Percentiles rank a stretch among this genome's conserved stretches.
Conservation (phyloP, 2,888 invertebrate genomes). For the Eulithis testata region DNA sequence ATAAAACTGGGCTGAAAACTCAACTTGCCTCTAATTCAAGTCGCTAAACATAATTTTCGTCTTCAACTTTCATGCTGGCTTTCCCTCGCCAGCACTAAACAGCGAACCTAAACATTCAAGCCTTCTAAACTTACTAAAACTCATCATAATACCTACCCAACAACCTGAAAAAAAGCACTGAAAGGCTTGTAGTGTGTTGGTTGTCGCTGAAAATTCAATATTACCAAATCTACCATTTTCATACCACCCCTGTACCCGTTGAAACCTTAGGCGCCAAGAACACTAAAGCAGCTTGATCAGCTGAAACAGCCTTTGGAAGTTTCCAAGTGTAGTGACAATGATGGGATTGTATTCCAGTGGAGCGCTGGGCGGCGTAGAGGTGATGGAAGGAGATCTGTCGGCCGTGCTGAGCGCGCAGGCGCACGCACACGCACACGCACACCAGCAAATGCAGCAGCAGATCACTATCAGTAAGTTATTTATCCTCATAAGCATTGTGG, state of each 20-base stretch:
- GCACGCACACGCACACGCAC: slow-evolving; percentile 64
- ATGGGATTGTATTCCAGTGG: slow-evolving; percentile 84
- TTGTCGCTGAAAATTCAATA: no score
- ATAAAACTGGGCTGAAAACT: neutral
- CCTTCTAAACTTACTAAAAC: no score
- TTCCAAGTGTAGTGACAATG: slow-evolving; percentile 58
- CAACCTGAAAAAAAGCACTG: no score
- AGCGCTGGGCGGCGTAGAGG: slow-evolving; percentile 81
- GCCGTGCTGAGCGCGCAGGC: slow-evolving; percentile 79
- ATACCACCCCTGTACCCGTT: no score
- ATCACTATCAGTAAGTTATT: slow-evolving; percentile 31
- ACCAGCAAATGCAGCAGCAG: slow-evolving; percentile 42
- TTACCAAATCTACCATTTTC: no score
- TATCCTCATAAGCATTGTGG: no score
- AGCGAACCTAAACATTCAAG: neutral
- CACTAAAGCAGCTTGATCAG: no score
- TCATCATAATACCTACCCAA: no score
- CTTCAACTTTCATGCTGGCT: neutral
- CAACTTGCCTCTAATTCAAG: neutral
- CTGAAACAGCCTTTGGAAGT: no score
- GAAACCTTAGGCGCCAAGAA: no score
- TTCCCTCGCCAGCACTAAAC: neutral
- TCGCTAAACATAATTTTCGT: neutral
- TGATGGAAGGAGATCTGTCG: slow-evolving; percentile 74
- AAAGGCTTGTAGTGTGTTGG: no score